phyloP scores from a whole-genome alignment of 2,888 invertebrate species.

The Meiosimyza decipiens region DNA sequence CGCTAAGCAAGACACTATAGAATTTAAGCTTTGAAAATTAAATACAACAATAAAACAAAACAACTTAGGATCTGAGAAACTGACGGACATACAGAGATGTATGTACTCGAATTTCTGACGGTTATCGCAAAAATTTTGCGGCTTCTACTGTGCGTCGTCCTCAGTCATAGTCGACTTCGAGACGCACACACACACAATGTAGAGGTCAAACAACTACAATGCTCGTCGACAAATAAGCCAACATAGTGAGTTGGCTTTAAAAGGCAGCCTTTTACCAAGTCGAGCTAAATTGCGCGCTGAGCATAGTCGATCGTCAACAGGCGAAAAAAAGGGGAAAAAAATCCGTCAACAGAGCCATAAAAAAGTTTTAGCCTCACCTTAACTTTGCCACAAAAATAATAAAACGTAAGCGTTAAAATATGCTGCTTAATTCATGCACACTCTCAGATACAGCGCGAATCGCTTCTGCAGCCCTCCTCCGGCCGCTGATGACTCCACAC shows the following conservation, averaged over 20 bases:
- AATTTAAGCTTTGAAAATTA: neutral
- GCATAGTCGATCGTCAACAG: neutral
- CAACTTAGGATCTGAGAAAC: neutral
- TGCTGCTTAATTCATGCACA: neutral
- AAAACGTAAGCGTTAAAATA: constrained; percentile 27
- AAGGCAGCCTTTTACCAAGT: too few species aligned
- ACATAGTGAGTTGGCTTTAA: neutral
- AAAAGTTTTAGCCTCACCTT: constrained; percentile 38
- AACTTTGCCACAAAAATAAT: constrained; percentile 36
- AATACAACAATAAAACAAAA: too few species aligned
- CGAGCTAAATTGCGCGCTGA: constrained; percentile 9
- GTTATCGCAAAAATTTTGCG: constrained; percentile 25
- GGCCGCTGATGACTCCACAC: neutral
- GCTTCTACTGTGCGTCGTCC: constrained; percentile 14
- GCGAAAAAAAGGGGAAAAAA: neutral
- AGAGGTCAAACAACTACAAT: constrained; percentile 38
- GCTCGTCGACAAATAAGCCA: constrained; percentile 8
- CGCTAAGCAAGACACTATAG: neutral
- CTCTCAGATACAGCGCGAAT: neutral
- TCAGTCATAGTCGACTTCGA: neutral
- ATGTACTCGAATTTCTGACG: constrained; percentile 4
- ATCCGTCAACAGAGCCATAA: constrained; percentile 35
- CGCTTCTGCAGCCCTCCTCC: neutral
- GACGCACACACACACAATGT: constrained; percentile 21
- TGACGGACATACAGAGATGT: neutral